Evolutionary conservation across 2,888 invertebrate genomes (phyloP).

Genomic region (Parasteatoda lunata): DNA sequence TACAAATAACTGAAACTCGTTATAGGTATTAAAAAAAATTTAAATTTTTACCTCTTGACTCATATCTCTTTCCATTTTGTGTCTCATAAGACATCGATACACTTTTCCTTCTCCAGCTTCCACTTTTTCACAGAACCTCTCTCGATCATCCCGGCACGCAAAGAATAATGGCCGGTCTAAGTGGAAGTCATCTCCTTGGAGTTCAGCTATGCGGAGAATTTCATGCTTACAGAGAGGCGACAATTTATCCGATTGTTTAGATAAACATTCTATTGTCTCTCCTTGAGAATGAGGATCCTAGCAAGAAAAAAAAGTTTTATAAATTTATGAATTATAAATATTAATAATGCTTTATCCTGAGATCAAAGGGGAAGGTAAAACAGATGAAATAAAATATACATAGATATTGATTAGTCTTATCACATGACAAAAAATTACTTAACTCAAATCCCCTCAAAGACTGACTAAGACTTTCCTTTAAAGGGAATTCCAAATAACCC

Average conservation of each 20-base stretch:
- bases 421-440: too few relatives aligned
- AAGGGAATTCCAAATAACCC: too few relatives aligned
- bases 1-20: too few relatives aligned
- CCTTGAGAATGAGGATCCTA: conserved; percentile 81
- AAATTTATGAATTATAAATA: too few relatives aligned
- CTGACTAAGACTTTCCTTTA: too few relatives aligned
- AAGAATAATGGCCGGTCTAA: conserved; percentile 91
- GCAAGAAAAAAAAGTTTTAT: conserved; percentile 37
- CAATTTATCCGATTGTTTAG: conserved; percentile 81
- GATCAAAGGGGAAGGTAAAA: too few relatives aligned
- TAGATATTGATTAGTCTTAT: too few relatives aligned
- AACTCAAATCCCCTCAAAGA: too few relatives aligned
- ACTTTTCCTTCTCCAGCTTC: conserved; percentile 86
- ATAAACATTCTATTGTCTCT: conserved; percentile 88
- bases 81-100: conserved; percentile 90
- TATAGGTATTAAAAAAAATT: neutral
- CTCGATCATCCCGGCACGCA: conserved; percentile 89
- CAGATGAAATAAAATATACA: too few relatives aligned
- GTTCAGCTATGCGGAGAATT: conserved; percentile 87
- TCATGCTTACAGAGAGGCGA: conserved; percentile 83
- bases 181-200: conserved; percentile 91
- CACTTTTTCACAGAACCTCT: conserved; percentile 82
- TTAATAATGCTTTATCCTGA: too few relatives aligned
- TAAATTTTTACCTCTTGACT: conserved; percentile 74
- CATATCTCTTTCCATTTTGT: conserved; percentile 83